Base-by-base conservation (phyloP, 2,113 vertebrate species). In the Cyrtonyx montezumae region DNA sequence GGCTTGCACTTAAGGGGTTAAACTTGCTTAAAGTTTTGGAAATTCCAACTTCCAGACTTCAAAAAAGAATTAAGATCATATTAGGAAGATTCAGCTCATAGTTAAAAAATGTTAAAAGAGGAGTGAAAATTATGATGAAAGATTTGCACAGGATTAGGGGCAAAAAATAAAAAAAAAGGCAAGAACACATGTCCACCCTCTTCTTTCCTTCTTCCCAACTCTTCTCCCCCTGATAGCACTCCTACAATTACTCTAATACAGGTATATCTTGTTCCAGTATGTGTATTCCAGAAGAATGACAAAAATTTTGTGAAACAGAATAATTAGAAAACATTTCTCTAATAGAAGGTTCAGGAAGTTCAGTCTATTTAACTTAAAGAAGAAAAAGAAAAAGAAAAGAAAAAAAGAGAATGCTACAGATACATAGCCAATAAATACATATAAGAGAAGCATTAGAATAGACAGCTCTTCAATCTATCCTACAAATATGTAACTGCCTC, bases 161-260 rank as follows among this genome's bases (percentile, higher is more conserved):
- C 34, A 68, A 80, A 62, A 25, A 13, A 53, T 53, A 13, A 53
- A 78, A 91, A 91, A 58, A 4, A 48, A 80, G 83, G 58, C 20
- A 37, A 10, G 51, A 53, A 42, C 9, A 46, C 5, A 25, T 19
- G 11, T 2, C 4, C 13, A 45, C 1, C 1, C 1, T 7, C 13
- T 69, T 74, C 37, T 83, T 74, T 20, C 14, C 46, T 76, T 9
- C 14, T 80, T 46, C 13, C 2, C 11, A 36, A 11, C 17, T 25
- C 11, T 36, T n/a, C 22, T 70, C 5, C 28, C 5, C 6, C 1
- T 62, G 36, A 51, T 40, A 17, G 2, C 10, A 37, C 9, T 56
- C 21, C 11, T 62, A 56, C 23, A 67, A 4, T 30, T 49, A 14
- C 18, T 73, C 6, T 73, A 23, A n/a, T 19, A 19, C 49, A 53